Conservation (phyloP, 2,888 invertebrate genomes). For the Synanthedon formicaeformis region DNA sequence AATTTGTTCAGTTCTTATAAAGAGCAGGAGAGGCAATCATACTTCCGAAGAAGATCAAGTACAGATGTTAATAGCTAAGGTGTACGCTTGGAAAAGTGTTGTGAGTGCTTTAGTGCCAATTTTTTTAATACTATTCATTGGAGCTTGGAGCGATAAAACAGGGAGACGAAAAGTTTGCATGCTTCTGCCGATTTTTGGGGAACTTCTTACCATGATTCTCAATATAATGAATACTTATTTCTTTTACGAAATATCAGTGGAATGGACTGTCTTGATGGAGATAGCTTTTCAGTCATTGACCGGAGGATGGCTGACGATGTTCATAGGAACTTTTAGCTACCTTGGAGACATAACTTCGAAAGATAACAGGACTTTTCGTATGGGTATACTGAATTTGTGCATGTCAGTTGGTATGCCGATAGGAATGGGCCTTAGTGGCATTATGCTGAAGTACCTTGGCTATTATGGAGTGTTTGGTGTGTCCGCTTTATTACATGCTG, state of each 20-base stretch:
- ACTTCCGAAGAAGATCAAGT: constrained; percentile 75
- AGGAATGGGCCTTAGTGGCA: constrained; percentile 56
- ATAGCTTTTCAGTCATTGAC: constrained; percentile 63
- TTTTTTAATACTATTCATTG: constrained; percentile 68
- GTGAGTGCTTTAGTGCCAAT: constrained; percentile 67
- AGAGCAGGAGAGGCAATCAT: constrained; percentile 76
- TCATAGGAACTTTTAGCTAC: constrained; percentile 71
- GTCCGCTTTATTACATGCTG: constrained; percentile 43
- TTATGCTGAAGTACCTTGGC: constrained; percentile 47
- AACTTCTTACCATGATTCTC: constrained; percentile 59
- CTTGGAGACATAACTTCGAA: constrained; percentile 70
- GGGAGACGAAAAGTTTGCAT: constrained; percentile 71
- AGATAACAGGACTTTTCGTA: constrained; percentile 69
- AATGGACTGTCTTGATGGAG: constrained; percentile 65
- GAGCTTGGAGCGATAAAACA: constrained; percentile 74
- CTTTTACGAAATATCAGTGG: constrained; percentile 65
- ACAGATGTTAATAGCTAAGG: constrained; percentile 68
- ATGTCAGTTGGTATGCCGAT: constrained; percentile 63
- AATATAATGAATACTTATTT: constrained; percentile 68
- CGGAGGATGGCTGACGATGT: constrained; percentile 71
- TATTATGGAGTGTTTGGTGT: constrained; percentile 67
- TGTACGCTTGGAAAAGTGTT: constrained; percentile 68
- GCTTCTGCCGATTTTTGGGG: constrained; percentile 68
- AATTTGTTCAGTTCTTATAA: constrained; percentile 79
- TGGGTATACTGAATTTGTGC: constrained; percentile 66